These are phyloP conservation scores for Astyanax mexicanus DNA, from an alignment of 2,797 vertebrate species.

Conservation along the genomic window DNA sequence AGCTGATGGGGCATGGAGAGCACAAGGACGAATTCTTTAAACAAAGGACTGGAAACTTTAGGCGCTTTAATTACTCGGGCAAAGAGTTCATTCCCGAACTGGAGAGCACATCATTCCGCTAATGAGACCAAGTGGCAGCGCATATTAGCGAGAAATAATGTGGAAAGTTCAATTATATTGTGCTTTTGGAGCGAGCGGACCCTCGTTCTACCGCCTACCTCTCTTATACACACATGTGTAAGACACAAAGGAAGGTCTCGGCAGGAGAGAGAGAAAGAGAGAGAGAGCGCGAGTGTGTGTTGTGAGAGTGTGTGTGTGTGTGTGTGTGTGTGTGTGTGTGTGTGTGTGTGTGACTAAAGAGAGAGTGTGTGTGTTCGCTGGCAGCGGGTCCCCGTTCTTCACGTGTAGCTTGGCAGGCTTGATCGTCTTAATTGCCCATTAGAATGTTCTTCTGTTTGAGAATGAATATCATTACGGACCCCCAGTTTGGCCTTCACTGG, in stretches of 20 bases:
- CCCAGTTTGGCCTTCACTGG: slow-evolving; percentile 73
- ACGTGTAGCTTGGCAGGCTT: slow-evolving; percentile 85
- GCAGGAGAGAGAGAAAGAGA: slow-evolving; percentile 67
- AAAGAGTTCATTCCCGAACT: slow-evolving; percentile 99
- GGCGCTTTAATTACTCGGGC: slow-evolving; percentile 99
- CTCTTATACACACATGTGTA: slow-evolving; percentile 80
- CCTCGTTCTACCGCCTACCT: slow-evolving; percentile 73
- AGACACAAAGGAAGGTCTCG: slow-evolving; percentile 80
- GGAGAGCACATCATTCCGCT: slow-evolving; percentile 97
- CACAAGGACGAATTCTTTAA: slow-evolving; percentile 99
- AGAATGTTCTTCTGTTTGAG: slow-evolving; percentile 86
- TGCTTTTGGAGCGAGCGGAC: slow-evolving; percentile 82
- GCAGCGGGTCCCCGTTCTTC: slow-evolving; percentile 78
- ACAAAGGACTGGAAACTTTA: slow-evolving; percentile 99
- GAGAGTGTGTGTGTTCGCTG: slow-evolving; percentile 74
- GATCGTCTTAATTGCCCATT: slow-evolving; percentile 90
- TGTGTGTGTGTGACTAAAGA: slow-evolving; percentile 66
- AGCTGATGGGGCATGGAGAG: slow-evolving; percentile 99
- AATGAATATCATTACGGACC: slow-evolving; percentile 86
- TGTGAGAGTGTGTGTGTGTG: too few species aligned
- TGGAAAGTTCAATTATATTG: slow-evolving; percentile 91
- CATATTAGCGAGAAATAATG: slow-evolving; percentile 88
- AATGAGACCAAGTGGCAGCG: slow-evolving; percentile 93
- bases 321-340: slow-evolving; percentile 68
- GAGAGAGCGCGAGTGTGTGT: slow-evolving; percentile 68